Evolutionary conservation across 2,888 invertebrate species (phyloP), one percentile per base, ranked within the genome.

Genomic region (Keiferia lycopersicella): DNA sequence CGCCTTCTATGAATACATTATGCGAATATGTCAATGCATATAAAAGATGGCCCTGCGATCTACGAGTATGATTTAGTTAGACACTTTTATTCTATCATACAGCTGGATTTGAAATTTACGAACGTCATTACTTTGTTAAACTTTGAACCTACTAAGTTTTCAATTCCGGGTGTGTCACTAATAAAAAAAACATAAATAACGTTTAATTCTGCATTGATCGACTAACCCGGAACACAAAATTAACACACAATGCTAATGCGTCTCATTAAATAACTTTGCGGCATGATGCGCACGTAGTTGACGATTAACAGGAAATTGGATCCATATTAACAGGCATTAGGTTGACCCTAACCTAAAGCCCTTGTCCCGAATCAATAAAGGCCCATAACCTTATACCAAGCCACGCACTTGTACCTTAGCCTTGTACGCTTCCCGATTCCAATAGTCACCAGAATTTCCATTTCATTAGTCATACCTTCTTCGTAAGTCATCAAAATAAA

Each of bases 251-350:
- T 71, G 65, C 64, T 62, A 63, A 64, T 65, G 58, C 57, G 61
- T 63, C 63, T 56, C 18, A 61, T 66, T n/a, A n/a, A n/a, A n/a
- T 69, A 50, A 30, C 57, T 39, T 53, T 65, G 50, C 41, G 26
- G 41, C 61, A 18, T 51, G 38, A 58, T 58, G 30, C 41, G 30
- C 34, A 62, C 51, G 45, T 53, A 41, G 34, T 38, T 59, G 62
- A 79, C 79, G 81, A 79, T 80, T 72, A 78, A 76, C 78, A 80
- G 81, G 81, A 82, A 80, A 76, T 73, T 71, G 67, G 69, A 67
- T 65, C 67, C 70, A 68, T 71, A 69, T 73, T 71, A 69, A 72
- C 70, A 69, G 64, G 69, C 73, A 73, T 76, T 75, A 73, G 74
- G 71, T 68, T 68, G 79, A 73, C 80, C 79, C 71, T 81, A 80